Evolutionary conservation across 2,888 invertebrate genomes (phyloP), one percentile per base, ranked within the genome.

Genomic region (Pyrrhosoma nymphula): DNA sequence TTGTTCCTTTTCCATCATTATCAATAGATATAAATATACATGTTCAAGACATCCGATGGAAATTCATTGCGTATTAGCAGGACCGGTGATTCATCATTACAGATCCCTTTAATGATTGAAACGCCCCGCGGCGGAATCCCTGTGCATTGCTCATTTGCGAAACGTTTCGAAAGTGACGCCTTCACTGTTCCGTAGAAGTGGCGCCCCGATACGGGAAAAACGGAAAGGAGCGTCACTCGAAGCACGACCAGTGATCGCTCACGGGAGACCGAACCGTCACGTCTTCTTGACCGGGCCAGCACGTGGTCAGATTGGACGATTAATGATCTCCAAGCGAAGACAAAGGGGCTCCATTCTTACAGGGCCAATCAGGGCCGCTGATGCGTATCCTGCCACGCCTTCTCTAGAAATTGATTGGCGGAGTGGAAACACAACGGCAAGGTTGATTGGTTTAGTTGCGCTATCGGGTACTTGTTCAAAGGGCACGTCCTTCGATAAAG

Each of bases 321-420:
- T 82, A 82, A 82, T 82, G 82, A 82, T 35, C 30, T 26, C 35
- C 35, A 35, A 82, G 35, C 10, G 82, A 16, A 82, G 35, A n/a
- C 6, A 82, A 35, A 16, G 35, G 14, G 16, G 26, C 16, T 8
- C 3, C 30, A 35, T 14, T 35, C 16, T 35, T 82, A 35, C 20
- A 2, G 18, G 30, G 82, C 82, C 82, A 82, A 82, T 82, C 82
- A 82, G 82, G 35, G 82, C 16, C 82, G 82, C 82, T 35, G 30
- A 82, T 82, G 82, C 30, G 30, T 35, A 35, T 82, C 82, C 26
- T 82, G 82, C 82, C 82, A 82, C 82, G 82, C 82, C 82, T 35
- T 18, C 82, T 35, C 30, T 82, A 10, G 35, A 82, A 35, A 82
- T 35, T 82, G 82, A 82, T 82, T 82, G 82, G 82, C 82, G 82